phyloP scores from a whole-genome alignment of 2,797 vertebrate genomes.

The Falco naumanni region DNA sequence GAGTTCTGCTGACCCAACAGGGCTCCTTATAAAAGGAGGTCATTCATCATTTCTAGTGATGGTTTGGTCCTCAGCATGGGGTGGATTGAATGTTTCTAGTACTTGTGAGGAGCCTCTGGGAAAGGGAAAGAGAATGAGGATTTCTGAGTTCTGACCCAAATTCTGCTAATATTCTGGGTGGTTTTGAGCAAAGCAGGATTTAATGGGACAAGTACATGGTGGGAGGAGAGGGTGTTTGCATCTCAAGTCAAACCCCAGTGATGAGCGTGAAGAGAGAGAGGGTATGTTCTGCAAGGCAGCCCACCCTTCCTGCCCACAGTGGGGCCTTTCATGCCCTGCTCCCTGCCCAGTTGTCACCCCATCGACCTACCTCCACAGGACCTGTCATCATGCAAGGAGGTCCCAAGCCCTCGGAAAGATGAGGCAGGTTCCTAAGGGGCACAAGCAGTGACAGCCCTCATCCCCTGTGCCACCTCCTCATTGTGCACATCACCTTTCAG shows the following conservation, averaged over 20 bases:
- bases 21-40: neutral
- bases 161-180: neutral
- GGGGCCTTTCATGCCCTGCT: neutral
- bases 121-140: neutral
- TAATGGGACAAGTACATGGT: neutral
- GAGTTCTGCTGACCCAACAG: neutral
- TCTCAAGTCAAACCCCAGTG: neutral
- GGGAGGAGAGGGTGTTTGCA: neutral
- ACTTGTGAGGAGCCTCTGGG: neutral
- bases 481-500: neutral
- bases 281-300: neutral
- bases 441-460: neutral
- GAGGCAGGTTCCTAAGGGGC: neutral
- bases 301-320: neutral
- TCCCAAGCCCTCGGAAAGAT: neutral
- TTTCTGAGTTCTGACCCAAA: neutral
- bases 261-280: neutral
- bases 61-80: neutral
- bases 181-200: neutral
- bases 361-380: neutral
- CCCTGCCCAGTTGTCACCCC: neutral
- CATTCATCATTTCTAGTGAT: neutral
- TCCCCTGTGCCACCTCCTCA: neutral
- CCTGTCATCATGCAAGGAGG: neutral
- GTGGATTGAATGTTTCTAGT: fast-evolving